Conservation (phyloP, 2,797 vertebrate genomes). For the Anableps anableps region DNA sequence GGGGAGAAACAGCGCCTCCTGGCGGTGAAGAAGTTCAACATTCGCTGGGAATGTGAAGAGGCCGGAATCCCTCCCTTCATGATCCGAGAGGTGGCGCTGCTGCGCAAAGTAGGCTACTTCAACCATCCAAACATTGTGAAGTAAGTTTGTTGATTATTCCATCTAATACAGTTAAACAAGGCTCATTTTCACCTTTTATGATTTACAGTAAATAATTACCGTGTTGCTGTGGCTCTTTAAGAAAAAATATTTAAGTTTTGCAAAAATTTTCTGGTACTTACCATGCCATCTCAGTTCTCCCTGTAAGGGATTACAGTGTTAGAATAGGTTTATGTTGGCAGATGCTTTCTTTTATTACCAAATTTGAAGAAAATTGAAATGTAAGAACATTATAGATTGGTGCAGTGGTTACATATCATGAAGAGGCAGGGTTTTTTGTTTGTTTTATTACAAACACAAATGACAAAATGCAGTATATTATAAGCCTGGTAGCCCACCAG, state of each 20-base stretch:
- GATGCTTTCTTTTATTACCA: not conserved
- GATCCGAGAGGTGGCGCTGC: constrained; percentile 83
- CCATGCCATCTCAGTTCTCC: not conserved
- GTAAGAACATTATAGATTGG: not conserved
- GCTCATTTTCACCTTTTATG: not conserved
- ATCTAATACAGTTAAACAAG: rapidly evolving
- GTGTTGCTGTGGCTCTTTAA: not conserved
- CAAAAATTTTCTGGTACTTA: not conserved
- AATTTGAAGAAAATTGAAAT: not conserved
- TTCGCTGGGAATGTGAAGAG: constrained; percentile 45
- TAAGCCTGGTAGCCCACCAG: too few relatives aligned
- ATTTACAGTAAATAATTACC: not conserved
- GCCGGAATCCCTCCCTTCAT: constrained; percentile 78
- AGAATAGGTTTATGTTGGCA: not conserved
- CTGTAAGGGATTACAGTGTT: not conserved
- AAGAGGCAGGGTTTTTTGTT: too few relatives aligned
- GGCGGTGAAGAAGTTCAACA: constrained; percentile 81
- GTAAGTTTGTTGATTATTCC: constrained; percentile 49
- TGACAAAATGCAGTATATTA: too few relatives aligned
- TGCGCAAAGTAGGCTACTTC: constrained; percentile 75
- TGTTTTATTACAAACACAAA: too few relatives aligned
- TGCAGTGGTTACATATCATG: not conserved
- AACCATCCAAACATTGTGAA: constrained; percentile 82
- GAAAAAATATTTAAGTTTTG: not conserved
- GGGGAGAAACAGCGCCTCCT: constrained; percentile 73